Conservation (phyloP, 2,113 vertebrate genomes). For the Dissostichus mawsoni region DNA sequence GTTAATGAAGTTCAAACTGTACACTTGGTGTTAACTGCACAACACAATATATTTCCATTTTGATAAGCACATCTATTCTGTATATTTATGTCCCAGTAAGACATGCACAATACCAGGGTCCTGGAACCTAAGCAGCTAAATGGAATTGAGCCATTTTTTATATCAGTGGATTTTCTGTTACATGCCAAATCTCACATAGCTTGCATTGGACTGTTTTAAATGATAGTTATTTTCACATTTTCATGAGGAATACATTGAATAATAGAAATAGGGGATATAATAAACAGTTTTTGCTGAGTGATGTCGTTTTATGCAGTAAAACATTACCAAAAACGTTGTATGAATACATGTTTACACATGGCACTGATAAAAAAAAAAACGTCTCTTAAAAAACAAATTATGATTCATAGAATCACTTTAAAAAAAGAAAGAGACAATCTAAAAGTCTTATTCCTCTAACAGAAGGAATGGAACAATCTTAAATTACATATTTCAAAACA, state of each 20-base stretch:
- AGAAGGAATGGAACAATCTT: neutral
- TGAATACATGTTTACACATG: slow-evolving; percentile 6
- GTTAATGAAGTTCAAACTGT: neutral
- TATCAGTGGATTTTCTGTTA: too few species aligned
- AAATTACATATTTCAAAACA: neutral
- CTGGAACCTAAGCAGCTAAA: too few species aligned
- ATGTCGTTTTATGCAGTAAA: neutral
- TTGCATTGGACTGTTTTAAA: too few species aligned
- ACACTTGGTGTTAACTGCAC: neutral
- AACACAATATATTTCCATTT: neutral
- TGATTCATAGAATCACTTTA: slow-evolving; percentile 60
- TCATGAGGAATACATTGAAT: neutral
- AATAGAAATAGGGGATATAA: neutral
- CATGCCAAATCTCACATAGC: too few species aligned
- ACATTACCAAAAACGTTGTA: neutral
- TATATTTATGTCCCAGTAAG: too few species aligned
- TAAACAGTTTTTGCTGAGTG: neutral
- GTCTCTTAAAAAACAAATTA: neutral
- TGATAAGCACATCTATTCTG: too few species aligned
- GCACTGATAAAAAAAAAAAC: neutral
- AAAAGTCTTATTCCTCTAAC: neutral
- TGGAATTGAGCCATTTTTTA: too few species aligned
- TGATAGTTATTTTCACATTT: too few species aligned
- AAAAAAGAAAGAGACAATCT: neutral
- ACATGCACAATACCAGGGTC: too few species aligned